Evolutionary conservation across 2,888 invertebrate species (phyloP), one percentile per base, ranked within the genome.

Genomic region (Megastigmus dorsalis): DNA sequence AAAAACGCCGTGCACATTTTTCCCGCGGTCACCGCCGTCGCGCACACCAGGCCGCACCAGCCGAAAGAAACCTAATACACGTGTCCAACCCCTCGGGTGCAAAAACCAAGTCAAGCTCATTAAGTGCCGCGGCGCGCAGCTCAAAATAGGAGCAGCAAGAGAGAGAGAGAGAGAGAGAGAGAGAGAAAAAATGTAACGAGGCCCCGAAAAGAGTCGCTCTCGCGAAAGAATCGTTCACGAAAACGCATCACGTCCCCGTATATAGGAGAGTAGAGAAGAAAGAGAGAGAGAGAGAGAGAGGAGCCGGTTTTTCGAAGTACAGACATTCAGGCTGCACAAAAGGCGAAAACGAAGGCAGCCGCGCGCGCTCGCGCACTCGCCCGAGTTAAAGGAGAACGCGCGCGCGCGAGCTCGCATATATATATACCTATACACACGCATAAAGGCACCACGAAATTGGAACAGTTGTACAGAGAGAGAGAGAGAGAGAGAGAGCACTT

Each of bases 41-140:
- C n/a, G n/a, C n/a, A n/a, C n/a, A n/a, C n/a, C n/a, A n/a, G n/a
- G n/a, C n/a, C n/a, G n/a, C n/a, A n/a, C n/a, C n/a, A n/a, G 28
- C 62, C 52, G 20, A 30, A 15, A 55, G 62, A 48, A 62, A 68
- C 45, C 54, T 54, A 45, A 62, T 60, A 43, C 54, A 23, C 33
- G 20, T 1, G 13, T 13, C n/a, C n/a, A n/a, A n/a, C n/a, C n/a
- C n/a, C 15, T 9, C 18, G 33, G 23, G 28, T 5, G 38, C 62
- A 74, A 67, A 74, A 74, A 62, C 62, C 33, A 52, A 41, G 26
- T 66, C 66, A 66, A 72, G 66, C 66, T 72, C 72, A 72, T 72
- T 66, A 72, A 50, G 50, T 70, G 59, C 36, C 3, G 38, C 36
- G 50, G 18, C n/a, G n/a, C n/a, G n/a, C n/a, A n/a, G n/a, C n/a